A percentile compares a stretch with the other conserved stretches of the same genome.
Conservation (phyloP, 2,888 invertebrate genomes). For the Cataglyphis cursor region DNA sequence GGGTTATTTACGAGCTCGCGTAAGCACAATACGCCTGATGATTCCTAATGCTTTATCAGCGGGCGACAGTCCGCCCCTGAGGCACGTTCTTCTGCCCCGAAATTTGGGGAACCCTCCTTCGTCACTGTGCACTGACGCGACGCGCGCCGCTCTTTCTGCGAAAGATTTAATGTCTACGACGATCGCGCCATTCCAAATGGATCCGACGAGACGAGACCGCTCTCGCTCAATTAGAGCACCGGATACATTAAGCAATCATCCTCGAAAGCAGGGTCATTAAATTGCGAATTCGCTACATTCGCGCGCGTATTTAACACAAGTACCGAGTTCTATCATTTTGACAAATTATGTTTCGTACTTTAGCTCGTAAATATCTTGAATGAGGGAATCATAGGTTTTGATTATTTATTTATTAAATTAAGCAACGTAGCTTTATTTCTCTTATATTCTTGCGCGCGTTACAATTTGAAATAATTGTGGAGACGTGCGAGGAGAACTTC, state of each 20-base stretch:
- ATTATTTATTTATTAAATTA: not conserved
- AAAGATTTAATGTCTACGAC: slow-evolving; percentile 59
- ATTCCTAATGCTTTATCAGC: slow-evolving; percentile 69
- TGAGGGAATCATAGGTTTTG: not conserved
- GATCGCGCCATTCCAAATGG: slow-evolving; percentile 42
- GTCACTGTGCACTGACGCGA: slow-evolving; percentile 2
- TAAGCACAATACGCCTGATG: slow-evolving; percentile 68
- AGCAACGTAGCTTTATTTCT: not conserved
- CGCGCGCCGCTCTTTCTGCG: slow-evolving; percentile 41
- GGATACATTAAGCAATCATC: slow-evolving; percentile 11
- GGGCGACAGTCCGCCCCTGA: slow-evolving; percentile 62
- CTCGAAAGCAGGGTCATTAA: not conserved
- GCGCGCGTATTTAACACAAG: not conserved
- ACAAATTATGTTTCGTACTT: not conserved
- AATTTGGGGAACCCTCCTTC: slow-evolving; percentile 44
- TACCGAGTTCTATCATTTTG: not conserved
- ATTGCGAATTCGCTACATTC: not conserved
- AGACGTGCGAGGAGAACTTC: not conserved
- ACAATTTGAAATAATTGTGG: slow-evolving; percentile 6
- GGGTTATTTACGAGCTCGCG: slow-evolving; percentile 69
- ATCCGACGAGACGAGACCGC: slow-evolving; percentile 14
- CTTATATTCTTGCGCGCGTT: not conserved
- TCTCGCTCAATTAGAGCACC: slow-evolving; percentile 45
- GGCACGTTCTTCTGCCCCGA: slow-evolving; percentile 27
- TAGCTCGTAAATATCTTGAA: not conserved